phyloP scores from a whole-genome alignment of 2,113 vertebrate genomes.

The Aldabrachelys gigantea region DNA sequence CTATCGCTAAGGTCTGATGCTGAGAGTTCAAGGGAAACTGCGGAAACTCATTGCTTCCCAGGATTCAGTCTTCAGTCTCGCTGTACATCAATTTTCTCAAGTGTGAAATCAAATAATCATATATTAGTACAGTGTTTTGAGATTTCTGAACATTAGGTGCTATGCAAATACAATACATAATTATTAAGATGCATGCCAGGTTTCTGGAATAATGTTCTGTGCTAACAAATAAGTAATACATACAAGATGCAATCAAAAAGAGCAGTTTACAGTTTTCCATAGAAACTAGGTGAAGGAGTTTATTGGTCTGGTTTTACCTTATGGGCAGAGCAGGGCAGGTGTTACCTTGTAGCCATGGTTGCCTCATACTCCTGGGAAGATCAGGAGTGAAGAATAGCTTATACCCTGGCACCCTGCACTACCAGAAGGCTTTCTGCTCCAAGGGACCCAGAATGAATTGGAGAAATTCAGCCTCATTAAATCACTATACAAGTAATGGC shows the following conservation, averaged over 20 bases:
- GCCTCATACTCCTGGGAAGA: background rate
- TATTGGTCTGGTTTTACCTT: conserved; percentile 7
- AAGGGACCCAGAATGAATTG: background rate
- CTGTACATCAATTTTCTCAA: background rate
- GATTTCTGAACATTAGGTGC: background rate
- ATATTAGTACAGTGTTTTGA: conserved; percentile 3
- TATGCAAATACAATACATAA: background rate
- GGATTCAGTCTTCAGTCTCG: background rate
- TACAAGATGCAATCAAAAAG: conserved; percentile 46
- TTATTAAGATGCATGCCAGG: conserved; percentile 3
- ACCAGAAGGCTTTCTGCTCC: background rate
- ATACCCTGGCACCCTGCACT: background rate
- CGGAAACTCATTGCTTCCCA: rapidly evolving
- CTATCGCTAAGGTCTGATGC: background rate
- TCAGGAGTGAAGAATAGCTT: no score
- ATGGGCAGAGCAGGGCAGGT: background rate
- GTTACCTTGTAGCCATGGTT: background rate
- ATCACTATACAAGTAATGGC: background rate
- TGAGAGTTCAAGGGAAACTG: background rate
- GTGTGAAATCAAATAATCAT: background rate
- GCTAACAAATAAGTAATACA: conserved; percentile 60
- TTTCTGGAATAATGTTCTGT: conserved; percentile 27
- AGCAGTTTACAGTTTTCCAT: conserved; percentile 57
- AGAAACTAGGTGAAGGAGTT: conserved; percentile 28
- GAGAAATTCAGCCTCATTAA: background rate